phyloP scores from a whole-genome alignment of 2,113 vertebrate species.

The Pungitius pungitius region DNA sequence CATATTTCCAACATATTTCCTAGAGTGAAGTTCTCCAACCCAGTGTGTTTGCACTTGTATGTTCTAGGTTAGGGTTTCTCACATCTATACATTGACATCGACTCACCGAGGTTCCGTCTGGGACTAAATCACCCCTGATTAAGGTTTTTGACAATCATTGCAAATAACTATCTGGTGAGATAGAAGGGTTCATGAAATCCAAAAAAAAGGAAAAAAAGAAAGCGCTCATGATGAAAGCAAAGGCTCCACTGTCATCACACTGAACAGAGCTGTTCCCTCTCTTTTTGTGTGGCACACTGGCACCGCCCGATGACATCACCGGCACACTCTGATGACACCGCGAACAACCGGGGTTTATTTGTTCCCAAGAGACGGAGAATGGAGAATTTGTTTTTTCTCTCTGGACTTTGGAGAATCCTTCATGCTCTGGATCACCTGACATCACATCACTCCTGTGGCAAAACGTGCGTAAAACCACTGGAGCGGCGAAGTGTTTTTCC shows the following conservation, averaged over 20 bases:
- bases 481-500: not conserved
- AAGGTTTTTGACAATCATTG: constrained; percentile 72
- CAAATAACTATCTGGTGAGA: constrained; percentile 59
- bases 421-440: constrained; percentile 48
- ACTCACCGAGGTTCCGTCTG: constrained; percentile 56
- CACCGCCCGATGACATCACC: constrained; percentile 41
- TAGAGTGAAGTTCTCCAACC: constrained; percentile 49
- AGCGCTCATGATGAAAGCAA: constrained; percentile 81
- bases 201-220: constrained; percentile 22
- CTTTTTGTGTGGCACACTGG: constrained; percentile 62
- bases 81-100: constrained; percentile 60
- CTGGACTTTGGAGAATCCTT: not conserved
- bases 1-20: constrained; percentile 23
- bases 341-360: not conserved
- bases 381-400: too few relatives aligned
- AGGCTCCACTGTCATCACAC: constrained; percentile 50
- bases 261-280: constrained; percentile 61
- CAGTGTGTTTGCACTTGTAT: constrained; percentile 65
- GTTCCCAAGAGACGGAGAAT: not conserved
- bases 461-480: constrained; percentile 15
- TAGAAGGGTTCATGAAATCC: constrained; percentile 43
- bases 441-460: constrained; percentile 44
- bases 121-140: constrained; percentile 73
- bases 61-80: constrained; percentile 51
- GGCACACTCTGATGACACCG: constrained; percentile 1